phyloP scores from a whole-genome alignment of 2,888 invertebrate species.

The Peribatodes rhomboidaria region DNA sequence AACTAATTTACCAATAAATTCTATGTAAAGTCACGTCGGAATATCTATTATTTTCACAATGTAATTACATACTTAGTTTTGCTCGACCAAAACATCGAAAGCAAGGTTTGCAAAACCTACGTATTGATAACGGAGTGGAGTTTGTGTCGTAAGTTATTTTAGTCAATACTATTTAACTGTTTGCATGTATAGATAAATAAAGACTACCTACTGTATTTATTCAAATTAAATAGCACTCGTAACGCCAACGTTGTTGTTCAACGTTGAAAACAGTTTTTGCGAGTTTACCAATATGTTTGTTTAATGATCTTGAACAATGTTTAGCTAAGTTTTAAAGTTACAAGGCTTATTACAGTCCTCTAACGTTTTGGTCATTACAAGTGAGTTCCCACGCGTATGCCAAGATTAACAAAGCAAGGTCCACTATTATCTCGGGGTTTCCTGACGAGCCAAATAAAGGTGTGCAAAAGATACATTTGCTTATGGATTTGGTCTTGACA shows the following conservation, averaged over 20 bases:
- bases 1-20: neutral
- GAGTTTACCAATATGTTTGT: conserved; percentile 33
- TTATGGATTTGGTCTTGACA: neutral
- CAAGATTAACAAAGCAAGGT: conserved; percentile 29
- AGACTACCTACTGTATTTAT: neutral
- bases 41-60: neutral
- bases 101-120: conserved; percentile 3
- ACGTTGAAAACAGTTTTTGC: conserved; percentile 23
- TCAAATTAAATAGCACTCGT: conserved; percentile 7
- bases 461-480: conserved; percentile 10
- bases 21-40: conserved; percentile 1
- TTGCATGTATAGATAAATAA: neutral
- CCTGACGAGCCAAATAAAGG: conserved; percentile 28
- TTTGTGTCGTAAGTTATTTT: neutral
- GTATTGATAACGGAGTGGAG: neutral
- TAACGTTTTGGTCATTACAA: conserved; percentile 39
- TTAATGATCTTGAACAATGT: conserved; percentile 24
- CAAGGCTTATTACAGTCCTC: conserved; percentile 26
- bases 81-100: neutral
- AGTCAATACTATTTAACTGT: neutral
- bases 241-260: no score
- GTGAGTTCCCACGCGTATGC: conserved; percentile 29
- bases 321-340: conserved; percentile 17
- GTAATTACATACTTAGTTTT: neutral
- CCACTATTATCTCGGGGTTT: conserved; percentile 28